These are phyloP conservation scores for Drymonia ruficornis DNA, from an alignment of 2,888 invertebrate species.

Conservation along the genomic window DNA sequence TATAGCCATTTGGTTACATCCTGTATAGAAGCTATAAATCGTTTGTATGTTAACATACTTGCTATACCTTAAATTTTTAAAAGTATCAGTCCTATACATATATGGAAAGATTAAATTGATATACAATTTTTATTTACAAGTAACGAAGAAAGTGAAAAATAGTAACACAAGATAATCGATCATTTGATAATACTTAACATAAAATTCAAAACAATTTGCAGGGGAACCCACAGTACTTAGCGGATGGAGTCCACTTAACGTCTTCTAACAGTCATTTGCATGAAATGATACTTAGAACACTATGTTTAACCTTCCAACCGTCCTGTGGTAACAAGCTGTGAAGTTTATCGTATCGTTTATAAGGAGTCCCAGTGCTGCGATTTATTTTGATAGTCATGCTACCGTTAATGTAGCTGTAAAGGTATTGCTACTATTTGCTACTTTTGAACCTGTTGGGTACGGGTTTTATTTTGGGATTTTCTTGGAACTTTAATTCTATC, in stretches of 20 bases:
- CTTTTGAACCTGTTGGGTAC: background rate
- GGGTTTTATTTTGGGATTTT: no score
- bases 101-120: no score
- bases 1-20: no score
- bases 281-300: constrained; percentile 32
- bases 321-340: constrained; percentile 30
- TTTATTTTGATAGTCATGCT: constrained; percentile 30
- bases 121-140: no score
- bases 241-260: constrained; percentile 43
- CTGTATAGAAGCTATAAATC: no score
- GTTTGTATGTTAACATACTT: no score
- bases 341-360: constrained; percentile 32
- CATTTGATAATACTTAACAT: background rate
- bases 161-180: no score
- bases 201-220: constrained; percentile 46
- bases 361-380: constrained; percentile 17
- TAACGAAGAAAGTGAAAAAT: no score
- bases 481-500: no score
- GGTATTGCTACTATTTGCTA: constrained; percentile 13
- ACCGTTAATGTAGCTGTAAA: constrained; percentile 19
- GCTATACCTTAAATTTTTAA: no score
- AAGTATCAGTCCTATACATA: no score
- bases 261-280: constrained; percentile 53
- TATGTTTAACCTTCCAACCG: constrained; percentile 26
- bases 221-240: constrained; percentile 45